A percentile compares a stretch with the other conserved stretches of the same genome.
Conservation (phyloP, 2,888 invertebrate genomes). For the Dorcus hopei region DNA sequence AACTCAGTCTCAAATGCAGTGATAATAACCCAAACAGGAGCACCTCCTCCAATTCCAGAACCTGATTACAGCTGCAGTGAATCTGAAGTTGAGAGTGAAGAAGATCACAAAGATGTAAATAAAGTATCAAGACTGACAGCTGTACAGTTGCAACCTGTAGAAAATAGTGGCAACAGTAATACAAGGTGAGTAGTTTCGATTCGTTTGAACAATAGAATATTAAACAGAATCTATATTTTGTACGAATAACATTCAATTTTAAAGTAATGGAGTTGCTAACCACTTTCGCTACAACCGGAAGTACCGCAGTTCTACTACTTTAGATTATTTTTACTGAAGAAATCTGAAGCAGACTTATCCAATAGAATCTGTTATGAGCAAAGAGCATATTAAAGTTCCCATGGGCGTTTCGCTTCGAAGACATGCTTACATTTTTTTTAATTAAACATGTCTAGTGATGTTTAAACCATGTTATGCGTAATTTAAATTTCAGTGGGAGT, state of each 20-base stretch:
- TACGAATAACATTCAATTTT: neutral
- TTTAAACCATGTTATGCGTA: neutral
- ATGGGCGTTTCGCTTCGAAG: too few species aligned
- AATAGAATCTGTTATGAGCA: too few species aligned
- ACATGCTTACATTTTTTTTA: neutral
- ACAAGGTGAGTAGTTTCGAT: slow-evolving; percentile 54
- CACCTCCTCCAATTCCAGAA: slow-evolving; percentile 78
- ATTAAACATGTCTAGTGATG: neutral
- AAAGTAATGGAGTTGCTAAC: too few species aligned
- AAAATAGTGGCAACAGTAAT: slow-evolving; percentile 75
- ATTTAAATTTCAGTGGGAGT: slow-evolving; percentile 58
- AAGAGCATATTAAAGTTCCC: too few species aligned
- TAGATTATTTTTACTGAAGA: too few species aligned
- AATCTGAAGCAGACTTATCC: too few species aligned
- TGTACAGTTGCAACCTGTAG: slow-evolving; percentile 52
- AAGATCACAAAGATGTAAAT: slow-evolving; percentile 55
- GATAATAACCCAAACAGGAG: slow-evolving; percentile 24
- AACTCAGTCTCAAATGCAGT: slow-evolving; percentile 47
- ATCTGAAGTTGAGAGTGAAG: slow-evolving; percentile 63
- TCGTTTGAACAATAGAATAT: neutral
- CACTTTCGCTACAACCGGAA: too few species aligned
- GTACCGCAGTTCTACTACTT: too few species aligned
- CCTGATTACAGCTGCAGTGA: slow-evolving; percentile 89
- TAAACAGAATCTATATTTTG: too few species aligned
- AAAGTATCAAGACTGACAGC: slow-evolving; percentile 48